Evolutionary conservation across 2,888 invertebrate genomes (phyloP), one percentile per base, ranked within the genome.

Genomic region (Synanthedon formicaeformis): DNA sequence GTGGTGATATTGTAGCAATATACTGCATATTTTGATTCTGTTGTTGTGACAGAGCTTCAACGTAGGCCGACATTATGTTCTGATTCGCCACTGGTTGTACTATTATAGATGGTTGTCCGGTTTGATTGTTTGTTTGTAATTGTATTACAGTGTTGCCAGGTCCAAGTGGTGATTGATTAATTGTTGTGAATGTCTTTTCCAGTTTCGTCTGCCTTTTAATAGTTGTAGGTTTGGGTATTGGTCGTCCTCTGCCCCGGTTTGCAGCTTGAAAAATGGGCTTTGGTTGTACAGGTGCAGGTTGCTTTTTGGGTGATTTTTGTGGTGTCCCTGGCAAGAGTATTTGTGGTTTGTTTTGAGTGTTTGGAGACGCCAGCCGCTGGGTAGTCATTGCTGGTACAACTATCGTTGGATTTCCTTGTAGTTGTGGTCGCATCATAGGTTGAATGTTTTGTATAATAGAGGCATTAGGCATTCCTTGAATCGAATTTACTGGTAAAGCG

Each of bases 1-100:
- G 91, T 5, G 91, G 91, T 0, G 90, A 89, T 56, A 92, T 90
- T 0, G 93, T 91, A 10, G 94, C 91, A 50, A 94, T 91, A 64
- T 94, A 94, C 65, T 94, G 94, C 75, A 94, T 86, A 68, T 92
- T 92, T 70, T 92, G 92, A 55, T 90, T 90, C 54, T 91, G 90
- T 60, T 91, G 91, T 64, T 92, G 92, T 51, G 92, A 92, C 60
- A 92, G 85, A 0, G 92, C 89, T 66, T 93, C 92, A 2, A 93
- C 91, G 73, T 92, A 92, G 13, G 81, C 81, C 2, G 92, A 91
- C 85, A 91, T 88, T 45, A 91, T 84, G 53, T 89, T 90, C 54
- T 90, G 89, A 64, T 88, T 89, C 40, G 79, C 77, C 10, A 91
- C 85, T 64, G 92, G 92, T 67, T 93, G 93, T 1, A 93, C 88